phyloP scores from a whole-genome alignment of 2,113 vertebrate genomes.

The Stomatorhinus ivindoensis region DNA sequence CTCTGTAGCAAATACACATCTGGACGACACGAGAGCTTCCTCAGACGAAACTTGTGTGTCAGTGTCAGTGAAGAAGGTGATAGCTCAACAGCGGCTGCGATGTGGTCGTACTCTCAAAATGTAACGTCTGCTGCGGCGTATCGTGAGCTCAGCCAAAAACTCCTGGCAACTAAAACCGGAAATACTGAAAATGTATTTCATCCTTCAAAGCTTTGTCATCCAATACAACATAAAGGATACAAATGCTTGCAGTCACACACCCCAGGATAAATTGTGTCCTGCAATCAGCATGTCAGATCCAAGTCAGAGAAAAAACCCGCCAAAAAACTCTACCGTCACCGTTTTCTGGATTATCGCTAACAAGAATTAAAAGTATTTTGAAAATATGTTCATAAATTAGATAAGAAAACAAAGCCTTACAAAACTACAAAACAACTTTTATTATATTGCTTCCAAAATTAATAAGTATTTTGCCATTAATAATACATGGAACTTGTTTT shows the following conservation, averaged over 20 bases:
- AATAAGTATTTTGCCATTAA: not conserved
- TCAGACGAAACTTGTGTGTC: not conserved
- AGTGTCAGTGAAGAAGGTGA: not conserved
- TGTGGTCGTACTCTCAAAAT: not conserved
- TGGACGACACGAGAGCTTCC: not conserved
- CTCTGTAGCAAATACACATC: not conserved
- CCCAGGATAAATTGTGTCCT: too few species aligned
- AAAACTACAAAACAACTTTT: not conserved
- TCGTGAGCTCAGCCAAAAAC: not conserved
- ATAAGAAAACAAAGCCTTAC: not conserved
- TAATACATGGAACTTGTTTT: not conserved
- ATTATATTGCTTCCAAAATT: not conserved
- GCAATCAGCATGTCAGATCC: not conserved
- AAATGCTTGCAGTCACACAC: not conserved
- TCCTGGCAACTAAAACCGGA: not conserved
- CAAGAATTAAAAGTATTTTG: not conserved
- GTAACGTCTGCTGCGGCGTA: not conserved
- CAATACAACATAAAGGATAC: not conserved
- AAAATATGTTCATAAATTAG: not conserved
- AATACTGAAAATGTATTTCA: not conserved
- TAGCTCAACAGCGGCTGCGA: not conserved
- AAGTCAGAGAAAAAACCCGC: not conserved
- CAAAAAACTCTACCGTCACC: not conserved
- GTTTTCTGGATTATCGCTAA: not conserved
- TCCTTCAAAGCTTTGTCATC: not conserved